Base-by-base conservation (phyloP, 2,113 vertebrate genomes). In the Alethe castanea region DNA sequence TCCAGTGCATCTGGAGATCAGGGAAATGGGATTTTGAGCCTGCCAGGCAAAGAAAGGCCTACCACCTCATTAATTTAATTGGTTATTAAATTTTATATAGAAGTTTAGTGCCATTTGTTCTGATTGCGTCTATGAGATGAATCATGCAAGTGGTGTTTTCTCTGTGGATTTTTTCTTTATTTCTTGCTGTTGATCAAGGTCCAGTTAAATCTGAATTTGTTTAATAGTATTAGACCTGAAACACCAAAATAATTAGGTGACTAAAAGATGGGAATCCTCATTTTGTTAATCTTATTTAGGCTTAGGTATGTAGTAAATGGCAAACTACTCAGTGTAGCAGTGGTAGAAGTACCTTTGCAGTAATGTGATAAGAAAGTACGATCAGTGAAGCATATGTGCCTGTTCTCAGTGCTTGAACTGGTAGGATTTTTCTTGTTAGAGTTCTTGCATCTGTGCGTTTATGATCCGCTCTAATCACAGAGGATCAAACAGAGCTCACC, bases 141-240 rank as follows among this genome's bases (percentile, higher is more conserved):
- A 52, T 65, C 7, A 28, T 1, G 2, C 11, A 60, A 38, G 20
- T 66, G 40, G 14, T 26, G 3, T 12, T 62, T 90, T 44, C 61
- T 38, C 5, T 42, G 18, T 47, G 4, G 0, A 2, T n/a, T 61
- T n/a, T 29, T 45, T 12, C 5, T 3, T 70, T 56, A 22, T 35
- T 66, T 70, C 69, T 71, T 44, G 0, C 7, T 42, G 5, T 64
- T 88, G 9, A 56, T 82, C 1, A 6, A 33, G 23, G 28, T 77
- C 35, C 50, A 69, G 60, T 48, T 45, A 67, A 38, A 85, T 95
- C 62, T 36, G 24, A 44, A 10, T 33, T 81, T 38, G 4, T 61
- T 54, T 36, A 67, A 26, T 16, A 26, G 9, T 77, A 25, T 50
- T 24, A 66, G 61, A 85, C 23, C 52, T 84, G 45, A 80, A 87